Evolutionary conservation across 2,797 vertebrate genomes (phyloP), one percentile per base, ranked within the genome.

Genomic region (Lithobates pipiens): DNA sequence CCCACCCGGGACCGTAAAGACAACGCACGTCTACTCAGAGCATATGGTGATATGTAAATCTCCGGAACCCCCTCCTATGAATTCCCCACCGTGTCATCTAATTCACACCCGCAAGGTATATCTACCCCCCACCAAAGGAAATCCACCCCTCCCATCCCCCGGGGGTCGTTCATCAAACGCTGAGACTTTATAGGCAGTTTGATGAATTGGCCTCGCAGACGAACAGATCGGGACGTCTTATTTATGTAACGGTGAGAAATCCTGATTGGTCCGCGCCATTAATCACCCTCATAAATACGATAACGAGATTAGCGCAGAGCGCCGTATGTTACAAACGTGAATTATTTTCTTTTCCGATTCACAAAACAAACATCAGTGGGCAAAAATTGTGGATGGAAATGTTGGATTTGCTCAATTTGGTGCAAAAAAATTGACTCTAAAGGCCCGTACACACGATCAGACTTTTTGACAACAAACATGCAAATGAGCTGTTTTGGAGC

Each of bases 261-360:
- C 3, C 29, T 79, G 65, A 79, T 69, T 29, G 77, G 68, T 70
- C 42, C 32, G 61, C 29, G 13, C 18, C 10, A 44, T 69, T 70
- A 69, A 79, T 79, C 25, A 79, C 67, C 10, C 29, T 39, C 42
- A 46, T 15, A 80, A 11, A 73, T 73, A 71, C 15, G 71, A 42
- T 73, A 42, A 73, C 23, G 3, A 23, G 27, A 65, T n/a, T 10
- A 65, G 63, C 36, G 10, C 34, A 68, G 10, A 42, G 32, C 42
- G 63, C 67, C 27, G 34, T 36, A 23, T 21, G 2, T 18, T 27
- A 42, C 25, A 18, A 15, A 68, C 3, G 23, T 15, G 0, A 46
- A 15, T 1, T 2, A 11, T 13, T 15, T 46, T 46, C 39, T 15
- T 46, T 46, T 46, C 39, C 10, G 39, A 39, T 39, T 39, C 39